phyloP scores from a whole-genome alignment of 2,113 vertebrate species.

The Lophura nycthemera region DNA sequence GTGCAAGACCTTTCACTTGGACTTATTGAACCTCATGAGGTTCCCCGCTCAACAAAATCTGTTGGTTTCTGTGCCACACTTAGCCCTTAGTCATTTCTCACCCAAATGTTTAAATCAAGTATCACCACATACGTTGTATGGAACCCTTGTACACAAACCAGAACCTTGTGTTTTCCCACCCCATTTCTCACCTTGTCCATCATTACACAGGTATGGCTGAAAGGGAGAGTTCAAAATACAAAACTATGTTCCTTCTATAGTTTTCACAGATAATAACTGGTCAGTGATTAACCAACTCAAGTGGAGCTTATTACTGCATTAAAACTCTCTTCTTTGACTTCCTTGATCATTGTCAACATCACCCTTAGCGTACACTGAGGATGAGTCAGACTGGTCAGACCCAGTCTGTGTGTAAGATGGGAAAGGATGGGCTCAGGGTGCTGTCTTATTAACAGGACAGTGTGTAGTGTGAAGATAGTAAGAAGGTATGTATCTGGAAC shows the following conservation, averaged over 20 bases:
- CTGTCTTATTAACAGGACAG: not conserved
- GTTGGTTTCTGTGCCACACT: not conserved
- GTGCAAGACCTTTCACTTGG: too few species aligned
- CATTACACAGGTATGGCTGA: not conserved
- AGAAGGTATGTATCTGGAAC: not conserved
- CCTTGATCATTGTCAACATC: not conserved
- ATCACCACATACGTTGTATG: not conserved
- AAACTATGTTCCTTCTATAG: not conserved
- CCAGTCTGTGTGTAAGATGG: not conserved
- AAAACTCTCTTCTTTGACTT: not conserved
- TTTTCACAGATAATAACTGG: not conserved
- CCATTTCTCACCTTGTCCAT: not conserved
- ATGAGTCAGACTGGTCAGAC: not conserved
- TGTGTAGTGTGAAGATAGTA: not conserved
- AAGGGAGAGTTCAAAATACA: not conserved
- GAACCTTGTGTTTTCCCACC: not conserved
- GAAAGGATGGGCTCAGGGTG: rapidly evolving
- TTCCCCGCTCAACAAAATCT: not conserved
- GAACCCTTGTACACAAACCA: not conserved
- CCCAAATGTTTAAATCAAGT: not conserved
- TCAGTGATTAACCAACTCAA: not conserved
- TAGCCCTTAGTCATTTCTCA: not conserved
- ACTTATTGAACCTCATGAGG: too few species aligned
- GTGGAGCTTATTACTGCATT: not conserved
- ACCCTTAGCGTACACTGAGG: not conserved